These are phyloP conservation scores for Acrobasis repandana DNA, from an alignment of 2,888 invertebrate species.

Conservation along the genomic window DNA sequence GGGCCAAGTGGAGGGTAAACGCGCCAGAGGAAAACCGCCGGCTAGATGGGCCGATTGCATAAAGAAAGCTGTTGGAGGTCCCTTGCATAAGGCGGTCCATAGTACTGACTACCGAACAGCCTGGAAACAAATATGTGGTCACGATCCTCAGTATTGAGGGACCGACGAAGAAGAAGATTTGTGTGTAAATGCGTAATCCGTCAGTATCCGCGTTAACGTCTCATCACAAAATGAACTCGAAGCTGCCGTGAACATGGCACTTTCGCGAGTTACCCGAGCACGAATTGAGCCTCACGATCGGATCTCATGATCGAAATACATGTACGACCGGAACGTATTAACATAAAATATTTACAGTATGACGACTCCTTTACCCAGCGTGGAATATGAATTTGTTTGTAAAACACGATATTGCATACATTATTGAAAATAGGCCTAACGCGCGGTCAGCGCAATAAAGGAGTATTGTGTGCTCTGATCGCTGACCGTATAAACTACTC, in stretches of 20 bases:
- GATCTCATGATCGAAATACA: conserved; percentile 74
- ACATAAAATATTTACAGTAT: conserved; percentile 73
- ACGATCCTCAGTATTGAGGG: too few species aligned
- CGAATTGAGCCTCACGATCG: conserved; percentile 75
- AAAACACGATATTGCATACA: conserved; percentile 68
- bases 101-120: too few species aligned
- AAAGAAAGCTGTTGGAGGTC: too few species aligned
- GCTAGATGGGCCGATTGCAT: too few species aligned
- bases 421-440: conserved; percentile 59
- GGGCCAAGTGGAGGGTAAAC: too few species aligned
- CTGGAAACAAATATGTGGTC: too few species aligned
- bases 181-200: conserved; percentile 11
- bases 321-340: conserved; percentile 66
- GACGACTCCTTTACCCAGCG: conserved; percentile 72
- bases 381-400: conserved; percentile 73
- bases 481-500: conserved; percentile 38
- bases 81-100: too few species aligned
- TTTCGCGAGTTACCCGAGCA: conserved; percentile 57
- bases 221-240: conserved; percentile 56
- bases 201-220: conserved; percentile 45
- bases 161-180: too few species aligned
- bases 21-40: too few species aligned
- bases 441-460: conserved; percentile 54
- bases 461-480: conserved; percentile 51
- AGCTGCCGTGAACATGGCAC: conserved; percentile 50